Evolutionary conservation across 2,113 vertebrate genomes (phyloP).

Genomic region (Poeciliopsis occidentalis): DNA sequence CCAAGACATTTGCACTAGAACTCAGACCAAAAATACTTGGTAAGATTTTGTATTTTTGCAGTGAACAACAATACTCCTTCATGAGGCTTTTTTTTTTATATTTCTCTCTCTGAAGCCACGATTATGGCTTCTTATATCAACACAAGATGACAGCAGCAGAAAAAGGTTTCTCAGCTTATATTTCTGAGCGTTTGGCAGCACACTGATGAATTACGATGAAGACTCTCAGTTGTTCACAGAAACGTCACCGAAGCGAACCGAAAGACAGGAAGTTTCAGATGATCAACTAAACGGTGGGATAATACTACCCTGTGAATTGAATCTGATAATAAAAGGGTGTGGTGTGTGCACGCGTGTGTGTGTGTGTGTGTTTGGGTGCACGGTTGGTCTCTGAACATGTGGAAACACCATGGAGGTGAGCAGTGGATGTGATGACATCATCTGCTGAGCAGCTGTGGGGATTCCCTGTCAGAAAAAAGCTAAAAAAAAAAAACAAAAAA

Average conservation of each 20-base stretch:
- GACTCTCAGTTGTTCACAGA: conserved; percentile 1
- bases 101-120: conserved; percentile 8
- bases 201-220: neutral
- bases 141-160: conserved; percentile 7
- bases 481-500: neutral
- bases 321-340: conserved; percentile 55
- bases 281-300: conserved; percentile 13
- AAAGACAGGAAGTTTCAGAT: neutral
- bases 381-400: conserved; percentile 62
- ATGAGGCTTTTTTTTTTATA: neutral
- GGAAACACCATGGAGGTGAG: conserved; percentile 67
- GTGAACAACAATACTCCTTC: conserved; percentile 5
- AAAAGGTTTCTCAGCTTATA: neutral
- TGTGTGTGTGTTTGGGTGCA: neutral
- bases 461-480: conserved; percentile 69
- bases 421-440: conserved; percentile 66
- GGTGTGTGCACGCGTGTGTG: neutral
- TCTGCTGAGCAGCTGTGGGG: conserved; percentile 65
- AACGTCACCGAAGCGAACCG: neutral
- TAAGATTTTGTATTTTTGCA: too few relatives aligned
- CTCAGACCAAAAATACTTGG: too few relatives aligned
- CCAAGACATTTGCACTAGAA: too few relatives aligned
- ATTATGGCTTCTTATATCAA: conserved; percentile 9
- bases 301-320: conserved; percentile 8
- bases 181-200: conserved; percentile 2